Percentiles rank a stretch among this genome's conserved stretches.
Evolutionary conservation across 2,888 invertebrate genomes (phyloP).

Genomic region (Megamerina dolium): DNA sequence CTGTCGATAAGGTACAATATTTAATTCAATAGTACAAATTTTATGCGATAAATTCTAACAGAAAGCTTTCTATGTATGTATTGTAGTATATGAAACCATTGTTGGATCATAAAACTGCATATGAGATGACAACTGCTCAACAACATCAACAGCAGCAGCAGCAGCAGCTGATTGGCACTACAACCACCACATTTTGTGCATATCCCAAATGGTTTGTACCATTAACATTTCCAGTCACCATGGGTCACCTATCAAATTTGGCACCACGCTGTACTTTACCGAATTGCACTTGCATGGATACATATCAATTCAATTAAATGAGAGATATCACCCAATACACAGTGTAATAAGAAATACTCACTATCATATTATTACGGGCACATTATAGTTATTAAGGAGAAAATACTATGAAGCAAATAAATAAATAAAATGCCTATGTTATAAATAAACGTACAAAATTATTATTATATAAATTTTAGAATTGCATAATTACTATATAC

Average conservation of each 20-base stretch:
- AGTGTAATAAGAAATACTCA: too few relatives aligned
- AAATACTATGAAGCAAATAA: too few relatives aligned
- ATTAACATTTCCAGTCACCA: conserved; percentile 45
- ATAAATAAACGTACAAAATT: too few relatives aligned
- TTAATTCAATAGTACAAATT: background rate
- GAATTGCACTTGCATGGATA: conserved; percentile 45
- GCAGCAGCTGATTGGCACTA: conserved; percentile 17
- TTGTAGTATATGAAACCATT: too few relatives aligned
- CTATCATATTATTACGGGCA: too few relatives aligned
- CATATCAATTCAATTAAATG: conserved; percentile 36
- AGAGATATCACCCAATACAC: too few relatives aligned
- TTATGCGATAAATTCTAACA: background rate
- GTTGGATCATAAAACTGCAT: conserved; percentile 12
- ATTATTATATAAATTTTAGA: too few relatives aligned
- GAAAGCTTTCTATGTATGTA: too few relatives aligned
- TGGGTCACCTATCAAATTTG: conserved; percentile 48
- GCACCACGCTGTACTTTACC: conserved; percentile 51
- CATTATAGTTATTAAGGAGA: background rate
- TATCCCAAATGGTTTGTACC: conserved; percentile 49
- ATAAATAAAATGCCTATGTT: too few relatives aligned
- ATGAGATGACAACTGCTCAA: background rate
- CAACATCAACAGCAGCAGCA: too few relatives aligned
- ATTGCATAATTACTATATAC: too few relatives aligned
- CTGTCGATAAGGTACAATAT: conserved; percentile 29
- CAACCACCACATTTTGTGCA: conserved; percentile 30